A percentile compares a stretch with the other conserved stretches of the same genome.
phyloP scores from a whole-genome alignment of 2,113 vertebrate genomes.

The Antennarius striatus region DNA sequence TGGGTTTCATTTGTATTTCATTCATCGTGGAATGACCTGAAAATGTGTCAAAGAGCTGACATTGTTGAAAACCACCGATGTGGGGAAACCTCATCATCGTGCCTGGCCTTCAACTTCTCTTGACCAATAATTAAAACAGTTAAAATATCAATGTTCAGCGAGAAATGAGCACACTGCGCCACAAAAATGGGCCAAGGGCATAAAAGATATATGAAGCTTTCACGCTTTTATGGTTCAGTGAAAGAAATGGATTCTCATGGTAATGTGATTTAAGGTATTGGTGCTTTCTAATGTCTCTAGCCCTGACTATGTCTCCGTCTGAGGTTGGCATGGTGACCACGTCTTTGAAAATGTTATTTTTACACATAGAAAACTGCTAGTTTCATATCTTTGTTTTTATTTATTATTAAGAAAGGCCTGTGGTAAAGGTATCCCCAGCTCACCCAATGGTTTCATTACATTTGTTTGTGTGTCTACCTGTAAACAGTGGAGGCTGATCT shows the following conservation, averaged over 20 bases:
- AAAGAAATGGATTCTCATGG: conserved; percentile 65
- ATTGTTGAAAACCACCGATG: conserved; percentile 77
- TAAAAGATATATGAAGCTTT: conserved; percentile 71
- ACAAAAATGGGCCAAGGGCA: conserved; percentile 56
- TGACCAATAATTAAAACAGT: conserved; percentile 73
- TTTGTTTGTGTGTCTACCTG: conserved; percentile 62
- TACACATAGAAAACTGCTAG: background rate
- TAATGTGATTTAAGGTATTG: conserved; percentile 78
- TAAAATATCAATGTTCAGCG: conserved; percentile 77
- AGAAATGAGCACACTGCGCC: conserved; percentile 61
- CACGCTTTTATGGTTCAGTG: conserved; percentile 65
- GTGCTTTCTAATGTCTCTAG: conserved; percentile 64
- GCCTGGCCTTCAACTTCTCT: conserved; percentile 39
- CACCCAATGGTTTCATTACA: conserved; percentile 54
- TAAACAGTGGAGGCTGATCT: conserved; percentile 65
- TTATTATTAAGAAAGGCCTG: background rate
- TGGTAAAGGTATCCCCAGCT: conserved; percentile 26
- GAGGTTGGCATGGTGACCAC: background rate
- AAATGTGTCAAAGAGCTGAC: conserved; percentile 73
- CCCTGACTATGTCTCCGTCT: conserved; percentile 57
- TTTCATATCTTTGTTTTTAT: conserved; percentile 24
- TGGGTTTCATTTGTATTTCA: conserved; percentile 75
- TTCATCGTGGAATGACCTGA: conserved; percentile 65
- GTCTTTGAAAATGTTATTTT: conserved; percentile 15
- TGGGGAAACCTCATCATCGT: conserved; percentile 75